phyloP scores from a whole-genome alignment of 2,888 invertebrate species.

The Drosophila setosimentum region DNA sequence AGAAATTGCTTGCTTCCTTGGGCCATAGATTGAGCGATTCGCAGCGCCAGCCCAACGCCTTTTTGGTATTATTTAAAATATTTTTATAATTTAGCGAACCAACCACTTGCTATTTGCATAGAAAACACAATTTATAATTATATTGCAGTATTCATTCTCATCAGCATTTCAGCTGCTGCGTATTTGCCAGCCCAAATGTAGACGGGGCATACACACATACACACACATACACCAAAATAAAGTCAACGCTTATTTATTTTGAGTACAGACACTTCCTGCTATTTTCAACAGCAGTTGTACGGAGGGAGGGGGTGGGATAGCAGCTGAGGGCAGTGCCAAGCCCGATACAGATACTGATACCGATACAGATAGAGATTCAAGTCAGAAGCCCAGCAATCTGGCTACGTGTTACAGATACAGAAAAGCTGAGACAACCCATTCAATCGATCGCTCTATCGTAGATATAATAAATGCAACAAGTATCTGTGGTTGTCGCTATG shows the following conservation, averaged over 20 bases:
- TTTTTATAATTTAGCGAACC: conserved; percentile 70
- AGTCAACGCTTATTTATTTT: conserved; percentile 47
- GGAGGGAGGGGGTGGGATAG: neutral
- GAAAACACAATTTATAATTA: conserved; percentile 54
- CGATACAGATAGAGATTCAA: conserved; percentile 33
- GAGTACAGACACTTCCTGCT: conserved; percentile 62
- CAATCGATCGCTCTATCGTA: conserved; percentile 63
- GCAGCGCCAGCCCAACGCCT: conserved; percentile 73
- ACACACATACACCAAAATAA: conserved; percentile 41
- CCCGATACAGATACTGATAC: conserved; percentile 18
- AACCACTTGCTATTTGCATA: conserved; percentile 48
- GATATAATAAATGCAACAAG: conserved; percentile 77
- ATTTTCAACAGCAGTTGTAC: conserved; percentile 10
- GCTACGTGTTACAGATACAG: conserved; percentile 54
- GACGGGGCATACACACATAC: neutral
- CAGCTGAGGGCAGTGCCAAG: conserved; percentile 14
- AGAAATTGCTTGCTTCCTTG: conserved; percentile 66
- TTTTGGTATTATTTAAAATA: conserved; percentile 78
- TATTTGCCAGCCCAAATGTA: conserved; percentile 25
- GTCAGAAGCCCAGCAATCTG: conserved; percentile 35
- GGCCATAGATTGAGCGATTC: conserved; percentile 75
- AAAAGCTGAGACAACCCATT: conserved; percentile 59
- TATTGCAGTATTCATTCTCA: neutral
- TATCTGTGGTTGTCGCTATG: conserved; percentile 61
- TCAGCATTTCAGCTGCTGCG: conserved; percentile 35